Evolutionary conservation across 2,888 invertebrate genomes (phyloP).

Genomic region (Hirtodrosophila trivittata): DNA sequence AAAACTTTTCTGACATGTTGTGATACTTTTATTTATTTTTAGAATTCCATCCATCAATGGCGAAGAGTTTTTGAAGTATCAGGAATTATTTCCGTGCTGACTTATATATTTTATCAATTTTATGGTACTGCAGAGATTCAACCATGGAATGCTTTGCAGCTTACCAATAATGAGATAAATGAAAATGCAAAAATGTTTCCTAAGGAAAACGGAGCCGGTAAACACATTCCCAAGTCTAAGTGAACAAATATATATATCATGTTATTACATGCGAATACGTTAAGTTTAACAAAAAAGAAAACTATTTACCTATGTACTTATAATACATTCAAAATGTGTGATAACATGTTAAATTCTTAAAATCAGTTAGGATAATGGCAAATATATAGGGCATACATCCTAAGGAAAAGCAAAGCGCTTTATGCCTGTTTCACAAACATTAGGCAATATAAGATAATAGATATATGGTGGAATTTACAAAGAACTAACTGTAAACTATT

Average conservation of each 20-base stretch:
- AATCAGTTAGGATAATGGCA: too few relatives aligned
- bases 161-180: constrained; percentile 10
- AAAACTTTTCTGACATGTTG: too few relatives aligned
- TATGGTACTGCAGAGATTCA: constrained; percentile 88
- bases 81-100: constrained; percentile 86
- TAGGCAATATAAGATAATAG: too few relatives aligned
- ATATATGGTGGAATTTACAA: too few relatives aligned
- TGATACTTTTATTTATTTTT: too few relatives aligned
- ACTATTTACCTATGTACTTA: constrained; percentile 18
- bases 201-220: constrained; percentile 21
- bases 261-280: constrained; percentile 1
- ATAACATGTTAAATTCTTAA: constrained; percentile 9
- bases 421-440: too few relatives aligned
- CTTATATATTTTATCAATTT: constrained; percentile 87
- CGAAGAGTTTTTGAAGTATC: constrained; percentile 87
- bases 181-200: constrained; percentile 35
- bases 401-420: too few relatives aligned
- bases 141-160: constrained; percentile 75
- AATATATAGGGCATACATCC: too few relatives aligned
- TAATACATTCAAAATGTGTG: constrained; percentile 14
- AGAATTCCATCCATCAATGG: constrained; percentile 85
- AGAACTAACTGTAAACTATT: too few relatives aligned
- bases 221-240: constrained; percentile 34
- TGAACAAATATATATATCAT: constrained; percentile 12
- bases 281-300: constrained; percentile 6